Conservation (phyloP, 2,113 vertebrate genomes). For the Balaeniceps rex region DNA sequence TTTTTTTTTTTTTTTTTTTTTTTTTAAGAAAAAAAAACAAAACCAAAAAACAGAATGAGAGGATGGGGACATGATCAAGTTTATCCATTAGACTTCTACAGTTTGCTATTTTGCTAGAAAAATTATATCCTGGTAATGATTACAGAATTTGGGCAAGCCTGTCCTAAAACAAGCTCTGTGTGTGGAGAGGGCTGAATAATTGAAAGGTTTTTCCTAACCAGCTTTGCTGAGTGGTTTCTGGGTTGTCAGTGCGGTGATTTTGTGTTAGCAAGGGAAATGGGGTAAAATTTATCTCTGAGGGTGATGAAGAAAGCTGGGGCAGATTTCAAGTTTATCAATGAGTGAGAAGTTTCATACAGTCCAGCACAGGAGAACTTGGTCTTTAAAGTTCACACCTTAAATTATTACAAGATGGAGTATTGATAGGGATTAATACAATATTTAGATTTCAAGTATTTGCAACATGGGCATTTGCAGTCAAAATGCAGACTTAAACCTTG, state of each 20-base stretch:
- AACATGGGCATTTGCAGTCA: not conserved
- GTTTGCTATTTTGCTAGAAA: not conserved
- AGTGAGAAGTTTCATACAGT: not conserved
- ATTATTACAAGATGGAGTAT: not conserved
- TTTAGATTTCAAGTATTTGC: not conserved
- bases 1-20: not conserved
- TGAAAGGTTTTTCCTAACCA: not conserved
- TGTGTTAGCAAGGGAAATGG: not conserved
- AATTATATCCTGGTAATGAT: not conserved
- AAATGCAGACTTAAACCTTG: not conserved
- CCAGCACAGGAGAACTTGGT: not conserved
- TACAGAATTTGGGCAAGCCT: not conserved
- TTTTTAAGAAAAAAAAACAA: too few species aligned
- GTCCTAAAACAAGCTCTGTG: not conserved
- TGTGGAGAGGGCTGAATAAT: not conserved
- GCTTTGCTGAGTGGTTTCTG: not conserved
- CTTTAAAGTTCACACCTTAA: not conserved
- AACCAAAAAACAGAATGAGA: not conserved
- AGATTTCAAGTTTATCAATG: not conserved
- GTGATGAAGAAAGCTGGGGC: not conserved
- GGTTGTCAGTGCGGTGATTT: not conserved
- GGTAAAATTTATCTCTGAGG: not conserved
- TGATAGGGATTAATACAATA: not conserved
- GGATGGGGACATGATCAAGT: not conserved
- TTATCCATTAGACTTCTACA: not conserved